These are phyloP conservation scores for Tokudaia muenninki DNA, from an alignment of 2,797 vertebrate genomes.

Conservation along the genomic window DNA sequence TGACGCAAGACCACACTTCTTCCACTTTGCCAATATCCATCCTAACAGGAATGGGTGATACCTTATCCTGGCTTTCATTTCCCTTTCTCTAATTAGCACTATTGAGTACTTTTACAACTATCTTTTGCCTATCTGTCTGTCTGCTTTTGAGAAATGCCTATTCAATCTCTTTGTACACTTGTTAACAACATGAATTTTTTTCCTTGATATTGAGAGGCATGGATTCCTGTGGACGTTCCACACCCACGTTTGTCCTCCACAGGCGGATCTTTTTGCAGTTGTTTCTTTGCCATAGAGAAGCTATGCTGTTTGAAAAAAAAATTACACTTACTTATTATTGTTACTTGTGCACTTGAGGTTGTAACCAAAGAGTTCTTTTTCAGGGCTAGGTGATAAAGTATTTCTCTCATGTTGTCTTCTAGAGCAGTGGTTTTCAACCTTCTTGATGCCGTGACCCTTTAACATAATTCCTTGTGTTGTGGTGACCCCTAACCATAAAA, in stretches of 20 bases:
- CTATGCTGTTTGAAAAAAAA: not conserved
- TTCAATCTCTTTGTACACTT: not conserved
- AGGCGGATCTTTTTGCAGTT: not conserved
- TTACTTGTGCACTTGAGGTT: not conserved
- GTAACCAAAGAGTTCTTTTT: not conserved
- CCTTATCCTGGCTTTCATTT: not conserved
- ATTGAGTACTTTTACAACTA: not conserved
- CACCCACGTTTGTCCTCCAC: not conserved
- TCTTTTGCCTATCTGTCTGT: not conserved
- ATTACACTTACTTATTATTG: too few species aligned
- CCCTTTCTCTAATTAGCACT: not conserved
- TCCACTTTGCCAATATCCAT: not conserved
- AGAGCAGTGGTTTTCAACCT: not conserved
- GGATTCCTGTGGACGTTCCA: too few species aligned
- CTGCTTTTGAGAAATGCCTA: not conserved
- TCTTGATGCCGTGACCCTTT: not conserved
- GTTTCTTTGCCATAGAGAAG: not conserved
- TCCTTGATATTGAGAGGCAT: not conserved
- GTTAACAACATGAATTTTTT: not conserved
- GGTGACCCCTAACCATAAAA: not conserved
- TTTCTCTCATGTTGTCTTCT: not conserved
- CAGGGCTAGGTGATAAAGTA: not conserved
- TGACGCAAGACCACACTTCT: too few species aligned
- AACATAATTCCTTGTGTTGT: not conserved
- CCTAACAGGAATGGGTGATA: not conserved